These are phyloP conservation scores for Drosophila pruinosa DNA, from an alignment of 1,140 invertebrate species.

Conservation along the genomic window DNA sequence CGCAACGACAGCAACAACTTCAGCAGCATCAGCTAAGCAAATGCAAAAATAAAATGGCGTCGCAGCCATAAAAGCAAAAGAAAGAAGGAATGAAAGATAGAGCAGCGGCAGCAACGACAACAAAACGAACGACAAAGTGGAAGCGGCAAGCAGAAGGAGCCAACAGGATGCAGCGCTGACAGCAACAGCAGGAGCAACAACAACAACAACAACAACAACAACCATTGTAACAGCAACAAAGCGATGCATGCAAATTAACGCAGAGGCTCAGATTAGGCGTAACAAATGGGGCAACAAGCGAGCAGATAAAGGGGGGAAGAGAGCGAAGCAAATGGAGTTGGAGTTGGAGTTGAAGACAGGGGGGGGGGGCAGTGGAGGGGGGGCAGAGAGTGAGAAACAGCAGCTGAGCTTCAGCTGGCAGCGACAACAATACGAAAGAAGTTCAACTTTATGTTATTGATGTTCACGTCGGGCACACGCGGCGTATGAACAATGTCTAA, in stretches of 20 bases:
- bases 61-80: background rate
- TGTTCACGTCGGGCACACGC: slow-evolving; percentile 10
- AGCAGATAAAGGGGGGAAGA: background rate
- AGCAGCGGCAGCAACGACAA: background rate
- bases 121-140: background rate
- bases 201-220: background rate
- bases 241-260: slow-evolving; percentile 36
- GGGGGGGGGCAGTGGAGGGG: background rate
- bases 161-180: background rate
- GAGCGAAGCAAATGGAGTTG: background rate
- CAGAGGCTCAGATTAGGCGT: slow-evolving; percentile 11
- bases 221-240: slow-evolving; percentile 3
- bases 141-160: background rate
- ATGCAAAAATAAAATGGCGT: no score
- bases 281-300: slow-evolving; percentile 5
- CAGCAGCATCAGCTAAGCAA: slow-evolving; percentile 2
- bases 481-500: slow-evolving; percentile 22
- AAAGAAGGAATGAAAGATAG: no score
- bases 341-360: background rate
- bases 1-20: background rate
- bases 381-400: background rate
- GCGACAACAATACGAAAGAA: background rate
- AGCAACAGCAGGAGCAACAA: background rate
- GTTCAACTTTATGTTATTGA: slow-evolving; percentile 34
- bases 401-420: background rate